Evolutionary conservation across 2,888 invertebrate species (phyloP), one percentile per base, ranked within the genome.

Genomic region (Machimus rusticus): DNA sequence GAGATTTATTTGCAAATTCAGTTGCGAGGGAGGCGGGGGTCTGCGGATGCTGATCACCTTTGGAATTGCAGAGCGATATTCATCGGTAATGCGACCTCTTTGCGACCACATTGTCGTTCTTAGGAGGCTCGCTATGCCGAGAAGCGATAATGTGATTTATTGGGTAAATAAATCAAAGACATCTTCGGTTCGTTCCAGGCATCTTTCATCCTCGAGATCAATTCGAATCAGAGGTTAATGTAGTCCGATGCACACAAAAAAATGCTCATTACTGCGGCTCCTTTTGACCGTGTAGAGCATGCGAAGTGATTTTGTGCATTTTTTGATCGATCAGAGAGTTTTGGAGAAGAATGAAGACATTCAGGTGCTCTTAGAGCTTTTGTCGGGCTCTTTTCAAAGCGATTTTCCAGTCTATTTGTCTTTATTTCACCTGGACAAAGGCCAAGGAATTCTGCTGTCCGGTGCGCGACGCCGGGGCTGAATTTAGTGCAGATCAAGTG

Each of bases 71-170:
- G 37, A 77, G 31, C 51, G 76, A 86, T 74, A 86, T 74, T 85
- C 37, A 85, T 76, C 51, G 37, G 55, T 57, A 86, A 57, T 77
- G 51, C 57, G 78, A 86, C 77, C 55, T 78, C 74, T 85, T 85
- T 85, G 85, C 85, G 34, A 78, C 19, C 55, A 37, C 57, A 78
- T 77, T 78, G 86, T 57, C 55, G 57, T 77, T 37, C 14, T n/a
- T 14, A 46, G 46, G 85, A 34, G 23, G 79, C 4, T 34, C 74
- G 23, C 39, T 31, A 34, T 55, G 23, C 39, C 14, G 55, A 66
- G 66, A 86, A 86, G 86, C 86, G 86, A 86, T 86, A 86, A 86
- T 86, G 77, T 86, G 86, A 86, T 86, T 86, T 79, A 86, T 86
- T 86, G 8, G 34, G 19, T 66, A n/a, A 78, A 79, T 86, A 86